Base-by-base conservation (phyloP, 2,113 vertebrate species). In the Regulus satrapa region DNA sequence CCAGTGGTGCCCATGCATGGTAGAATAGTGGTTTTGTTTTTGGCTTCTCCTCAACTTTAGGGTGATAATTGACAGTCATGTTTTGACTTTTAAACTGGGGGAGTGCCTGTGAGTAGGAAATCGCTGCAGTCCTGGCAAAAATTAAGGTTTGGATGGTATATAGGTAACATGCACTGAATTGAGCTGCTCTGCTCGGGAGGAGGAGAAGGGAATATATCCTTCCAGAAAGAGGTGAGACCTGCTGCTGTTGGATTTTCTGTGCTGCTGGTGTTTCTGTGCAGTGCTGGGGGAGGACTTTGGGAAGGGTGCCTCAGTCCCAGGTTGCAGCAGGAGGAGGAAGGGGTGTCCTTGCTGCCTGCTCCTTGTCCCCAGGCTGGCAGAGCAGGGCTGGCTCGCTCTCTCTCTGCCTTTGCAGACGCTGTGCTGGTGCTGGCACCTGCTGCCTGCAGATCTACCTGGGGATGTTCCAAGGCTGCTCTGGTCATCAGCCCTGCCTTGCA, bases 351-450 rank as follows among this genome's bases (percentile, higher is more conserved):
- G 0, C 7, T 31, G 18, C 0, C 2, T 62, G 46, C 34, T 52
- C 12, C 41, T 20, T n/a, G 69, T 49, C 19, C 51, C 55, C 46
- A 32, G 1, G 64, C 20, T 56, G 74, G 28, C 32, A 11, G 41
- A 6, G 66, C 74, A 71, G 69, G 41, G 24, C 24, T 59, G 41
- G 41, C 10, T 54, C n/a, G n/a, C 8, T 41, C 28, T 72, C 32
- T 85, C 23, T 76, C 21, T 83, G 17, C 76, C 62, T 75, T 14
- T 92, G 90, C 61, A 46, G 83, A 12, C 67, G 86, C 71, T 56
- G 55, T 8, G 83, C 6, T 28, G 69, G 28, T 43, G 55, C 83
- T 5, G 21, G 74, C 78, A 45, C 78, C 86, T 82, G 64, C 89
- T 6, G 1, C 52, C 61, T 73, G 86, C 89, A 63, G 46, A 18